phyloP scores from a whole-genome alignment of 2,797 vertebrate genomes.

The Cirrhinus mrigala region DNA sequence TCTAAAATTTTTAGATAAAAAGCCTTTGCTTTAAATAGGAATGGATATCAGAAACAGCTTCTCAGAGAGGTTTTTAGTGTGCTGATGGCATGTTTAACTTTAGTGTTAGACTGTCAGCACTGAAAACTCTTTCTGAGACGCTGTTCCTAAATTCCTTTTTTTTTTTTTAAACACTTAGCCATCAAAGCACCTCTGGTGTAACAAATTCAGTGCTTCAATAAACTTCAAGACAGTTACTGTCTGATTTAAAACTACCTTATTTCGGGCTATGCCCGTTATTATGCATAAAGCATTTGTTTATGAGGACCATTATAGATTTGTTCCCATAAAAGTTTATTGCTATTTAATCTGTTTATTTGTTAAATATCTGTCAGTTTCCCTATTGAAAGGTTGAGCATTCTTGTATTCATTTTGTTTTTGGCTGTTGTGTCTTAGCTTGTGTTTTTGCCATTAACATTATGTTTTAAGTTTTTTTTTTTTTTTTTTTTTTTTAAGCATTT shows the following conservation, averaged over 20 bases:
- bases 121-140: conserved; percentile 3
- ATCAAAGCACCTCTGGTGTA: not conserved
- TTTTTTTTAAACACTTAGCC: not conserved
- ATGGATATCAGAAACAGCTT: not conserved
- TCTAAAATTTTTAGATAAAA: no score
- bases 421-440: not conserved
- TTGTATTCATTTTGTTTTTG: not conserved
- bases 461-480: not conserved
- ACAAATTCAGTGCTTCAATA: not conserved
- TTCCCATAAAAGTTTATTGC: not conserved
- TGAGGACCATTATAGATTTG: conserved; percentile 22
- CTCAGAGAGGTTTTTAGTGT: not conserved
- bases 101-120: not conserved
- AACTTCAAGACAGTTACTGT: conserved; percentile 18
- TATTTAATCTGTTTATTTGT: not conserved
- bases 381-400: not conserved
- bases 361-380: not conserved
- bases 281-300: conserved; percentile 21
- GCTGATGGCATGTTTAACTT: not conserved
- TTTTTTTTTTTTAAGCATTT: not conserved
- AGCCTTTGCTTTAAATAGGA: not conserved
- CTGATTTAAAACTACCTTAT: not conserved
- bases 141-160: not conserved
- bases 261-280: conserved; percentile 14
- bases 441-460: not conserved